Percentiles rank a stretch among this genome's conserved stretches.
These are phyloP conservation scores for Pterostichus niger DNA, from an alignment of 2,888 invertebrate genomes.

Conservation along the genomic window DNA sequence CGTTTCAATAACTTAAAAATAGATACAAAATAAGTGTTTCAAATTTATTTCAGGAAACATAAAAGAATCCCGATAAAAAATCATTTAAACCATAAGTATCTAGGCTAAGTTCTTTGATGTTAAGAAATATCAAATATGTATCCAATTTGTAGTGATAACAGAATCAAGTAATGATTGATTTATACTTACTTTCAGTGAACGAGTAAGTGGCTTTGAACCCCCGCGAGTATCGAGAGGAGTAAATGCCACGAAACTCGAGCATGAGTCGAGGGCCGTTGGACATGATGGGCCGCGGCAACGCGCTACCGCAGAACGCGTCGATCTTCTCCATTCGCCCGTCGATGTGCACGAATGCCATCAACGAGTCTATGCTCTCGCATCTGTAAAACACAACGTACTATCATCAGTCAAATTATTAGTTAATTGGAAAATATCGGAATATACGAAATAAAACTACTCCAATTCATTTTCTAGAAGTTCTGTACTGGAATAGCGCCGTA, in stretches of 20 bases:
- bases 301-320: slow-evolving; percentile 91
- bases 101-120: no score
- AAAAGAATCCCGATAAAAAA: no score
- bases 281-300: slow-evolving; percentile 93
- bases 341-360: slow-evolving; percentile 89
- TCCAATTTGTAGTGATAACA: neutral
- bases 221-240: slow-evolving; percentile 88
- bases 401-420: no score
- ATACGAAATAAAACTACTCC: no score
- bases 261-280: slow-evolving; percentile 93
- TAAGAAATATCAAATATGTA: no score
- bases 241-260: slow-evolving; percentile 90
- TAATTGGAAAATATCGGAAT: no score
- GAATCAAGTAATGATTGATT: neutral
- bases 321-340: slow-evolving; percentile 92
- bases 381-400: slow-evolving; percentile 78
- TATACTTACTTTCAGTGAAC: slow-evolving; percentile 91
- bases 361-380: slow-evolving; percentile 88
- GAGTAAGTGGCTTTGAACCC: slow-evolving; percentile 94
- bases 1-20: no score
- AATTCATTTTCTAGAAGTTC: no score
- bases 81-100: no score
- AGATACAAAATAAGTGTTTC: no score
- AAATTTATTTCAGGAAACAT: no score
- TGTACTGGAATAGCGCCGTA: no score